These are phyloP conservation scores for Theristicus caerulescens DNA, from an alignment of 2,113 vertebrate species.

Conservation along the genomic window DNA sequence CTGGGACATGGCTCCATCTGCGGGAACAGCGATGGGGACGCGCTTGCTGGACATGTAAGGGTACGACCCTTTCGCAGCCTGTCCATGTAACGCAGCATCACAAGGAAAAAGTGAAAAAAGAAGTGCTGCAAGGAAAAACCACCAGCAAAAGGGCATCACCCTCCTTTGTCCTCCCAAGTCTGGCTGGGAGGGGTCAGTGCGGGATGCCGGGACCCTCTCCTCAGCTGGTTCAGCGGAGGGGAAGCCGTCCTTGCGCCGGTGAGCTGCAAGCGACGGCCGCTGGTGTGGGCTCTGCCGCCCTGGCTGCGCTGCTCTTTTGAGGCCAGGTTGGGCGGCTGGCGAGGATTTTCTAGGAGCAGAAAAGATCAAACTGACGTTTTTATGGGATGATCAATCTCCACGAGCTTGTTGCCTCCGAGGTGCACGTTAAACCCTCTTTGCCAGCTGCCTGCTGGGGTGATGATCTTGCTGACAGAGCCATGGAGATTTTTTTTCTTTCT, in stretches of 20 bases:
- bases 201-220: fast-evolving
- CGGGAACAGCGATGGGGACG: not conserved
- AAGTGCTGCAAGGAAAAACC: not conserved
- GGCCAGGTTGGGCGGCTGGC: not conserved
- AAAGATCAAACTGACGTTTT: not conserved
- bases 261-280: not conserved
- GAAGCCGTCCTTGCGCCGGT: fast-evolving
- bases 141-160: not conserved
- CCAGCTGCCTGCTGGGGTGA: conserved; percentile 29
- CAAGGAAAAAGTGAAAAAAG: not conserved
- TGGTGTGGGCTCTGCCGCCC: not conserved
- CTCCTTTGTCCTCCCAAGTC: not conserved
- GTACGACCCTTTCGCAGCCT: fast-evolving
- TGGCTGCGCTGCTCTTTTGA: fast-evolving
- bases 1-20: not conserved
- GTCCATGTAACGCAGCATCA: not conserved
- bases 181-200: not conserved
- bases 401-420: not conserved
- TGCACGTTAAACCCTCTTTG: not conserved
- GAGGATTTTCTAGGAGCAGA: not conserved
- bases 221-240: fast-evolving
- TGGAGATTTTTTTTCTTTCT: not conserved
- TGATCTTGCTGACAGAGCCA: conserved; percentile 1
- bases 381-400: conserved; percentile 9
- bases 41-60: not conserved